Evolutionary conservation across 2,113 vertebrate species (phyloP), one percentile per base, ranked within the genome.

Genomic region (Erythrolamprus reginae): DNA sequence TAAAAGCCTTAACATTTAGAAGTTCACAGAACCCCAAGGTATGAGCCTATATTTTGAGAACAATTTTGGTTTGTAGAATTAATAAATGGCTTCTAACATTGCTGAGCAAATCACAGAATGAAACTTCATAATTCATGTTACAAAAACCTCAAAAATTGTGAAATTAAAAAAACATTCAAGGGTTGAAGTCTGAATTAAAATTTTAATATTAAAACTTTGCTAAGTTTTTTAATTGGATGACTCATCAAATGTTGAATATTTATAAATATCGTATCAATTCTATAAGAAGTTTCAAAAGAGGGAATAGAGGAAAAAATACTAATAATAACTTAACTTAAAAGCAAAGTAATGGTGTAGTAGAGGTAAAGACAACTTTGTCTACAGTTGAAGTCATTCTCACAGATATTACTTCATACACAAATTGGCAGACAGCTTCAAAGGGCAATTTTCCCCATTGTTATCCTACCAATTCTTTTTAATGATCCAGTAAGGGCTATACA

Each of bases 371-470:
- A 38, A 82, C 48, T 88, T 55, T 88, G 61, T 0, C 38, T 89
- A 13, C 52, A 38, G 87, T 84, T 94, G 84, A 65, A 90, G n/a
- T 53, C 91, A 92, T 85, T 24, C 10, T 21, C 82, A 3, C 13
- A 88, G 52, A 48, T 90, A 58, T 3, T 45, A 33, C 89, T 91
- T 92, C 86, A 89, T 82, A n/a, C 88, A 3, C 52, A 89, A 26
- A 13, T 88, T 92, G 82, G 15, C 56, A 8, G 10, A 19, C 13
- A 5, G 28, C 89, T 86, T 92, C 89, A 89, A 93, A 93, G 23
- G 84, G 17, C 65, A 90, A 61, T 28, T 92, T 88, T 61, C 9
- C 56, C 19, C 0, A 0, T 61, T 17, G 26, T 52, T 55, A 17
- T 92, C 89, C 38, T 52, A 47, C 42, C 12, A 9, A 85, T 92